A percentile compares a stretch with the other conserved stretches of the same genome.
Evolutionary conservation across 2,797 vertebrate species (phyloP).

Genomic region (Podargus strigoides): DNA sequence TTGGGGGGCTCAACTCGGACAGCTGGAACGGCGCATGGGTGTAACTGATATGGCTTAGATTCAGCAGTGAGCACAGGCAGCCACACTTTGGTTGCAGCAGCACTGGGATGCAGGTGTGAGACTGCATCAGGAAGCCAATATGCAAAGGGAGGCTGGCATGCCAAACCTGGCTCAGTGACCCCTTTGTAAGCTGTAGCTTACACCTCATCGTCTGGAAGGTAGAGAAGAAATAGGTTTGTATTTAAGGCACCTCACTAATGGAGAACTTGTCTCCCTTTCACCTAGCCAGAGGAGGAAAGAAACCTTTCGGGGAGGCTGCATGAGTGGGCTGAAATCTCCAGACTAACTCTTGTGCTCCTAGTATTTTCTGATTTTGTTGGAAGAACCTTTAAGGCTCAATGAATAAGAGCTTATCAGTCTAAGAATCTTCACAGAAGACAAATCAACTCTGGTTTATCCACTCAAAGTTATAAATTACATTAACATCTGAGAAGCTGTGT

Average conservation of each 20-base stretch:
- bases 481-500: neutral
- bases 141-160: neutral
- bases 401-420: neutral
- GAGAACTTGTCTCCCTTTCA: neutral
- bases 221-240: neutral
- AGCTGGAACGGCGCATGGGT: neutral
- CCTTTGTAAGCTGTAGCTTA: neutral
- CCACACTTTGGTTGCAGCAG: neutral
- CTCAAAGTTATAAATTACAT: neutral
- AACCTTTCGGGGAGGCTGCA: neutral
- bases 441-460: neutral
- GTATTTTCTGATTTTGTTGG: neutral
- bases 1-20: neutral
- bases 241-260: neutral
- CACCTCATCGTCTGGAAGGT: neutral
- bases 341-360: neutral
- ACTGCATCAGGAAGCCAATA: neutral
- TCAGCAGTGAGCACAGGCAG: neutral
- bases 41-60: fast-evolving
- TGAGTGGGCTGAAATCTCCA: neutral
- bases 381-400: neutral
- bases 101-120: neutral
- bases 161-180: neutral
- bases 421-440: neutral
- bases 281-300: neutral